Evolutionary conservation across 2,888 invertebrate species (phyloP).

Genomic region (Agrochola lota): DNA sequence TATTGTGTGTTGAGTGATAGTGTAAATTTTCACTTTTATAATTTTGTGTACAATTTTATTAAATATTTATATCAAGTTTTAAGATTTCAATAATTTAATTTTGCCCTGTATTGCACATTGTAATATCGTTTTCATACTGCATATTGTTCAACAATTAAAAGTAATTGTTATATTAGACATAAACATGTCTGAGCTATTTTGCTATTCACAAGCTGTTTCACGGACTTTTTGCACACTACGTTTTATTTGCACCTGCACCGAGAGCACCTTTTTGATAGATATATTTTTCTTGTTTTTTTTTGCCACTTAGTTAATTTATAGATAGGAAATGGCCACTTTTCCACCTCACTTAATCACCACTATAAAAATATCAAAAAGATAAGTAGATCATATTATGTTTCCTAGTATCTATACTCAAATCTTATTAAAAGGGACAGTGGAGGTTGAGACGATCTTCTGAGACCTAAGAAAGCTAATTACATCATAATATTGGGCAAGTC

Average conservation of each 20-base stretch:
- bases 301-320: neutral
- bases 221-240: conserved; percentile 35
- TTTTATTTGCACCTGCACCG: conserved; percentile 59
- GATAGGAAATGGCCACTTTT: neutral
- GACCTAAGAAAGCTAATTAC: neutral
- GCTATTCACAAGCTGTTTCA: neutral
- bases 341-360: neutral
- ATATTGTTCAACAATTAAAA: conserved; percentile 3
- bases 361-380: neutral
- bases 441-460: neutral
- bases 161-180: too few relatives aligned
- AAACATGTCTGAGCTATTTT: neutral
- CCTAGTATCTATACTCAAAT: neutral
- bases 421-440: neutral
- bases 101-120: conserved; percentile 29
- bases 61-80: conserved; percentile 45
- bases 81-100: conserved; percentile 38
- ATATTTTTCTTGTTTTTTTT: neutral
- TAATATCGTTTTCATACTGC: conserved; percentile 5
- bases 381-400: neutral
- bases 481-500: neutral
- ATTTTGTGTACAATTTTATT: conserved; percentile 46
- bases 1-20: conserved; percentile 30
- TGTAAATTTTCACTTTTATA: conserved; percentile 58
- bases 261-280: conserved; percentile 16